Evolutionary conservation across 1,140 invertebrate genomes (phyloP), one percentile per base, ranked within the genome.

Genomic region (Ostrea denselamellosa): DNA sequence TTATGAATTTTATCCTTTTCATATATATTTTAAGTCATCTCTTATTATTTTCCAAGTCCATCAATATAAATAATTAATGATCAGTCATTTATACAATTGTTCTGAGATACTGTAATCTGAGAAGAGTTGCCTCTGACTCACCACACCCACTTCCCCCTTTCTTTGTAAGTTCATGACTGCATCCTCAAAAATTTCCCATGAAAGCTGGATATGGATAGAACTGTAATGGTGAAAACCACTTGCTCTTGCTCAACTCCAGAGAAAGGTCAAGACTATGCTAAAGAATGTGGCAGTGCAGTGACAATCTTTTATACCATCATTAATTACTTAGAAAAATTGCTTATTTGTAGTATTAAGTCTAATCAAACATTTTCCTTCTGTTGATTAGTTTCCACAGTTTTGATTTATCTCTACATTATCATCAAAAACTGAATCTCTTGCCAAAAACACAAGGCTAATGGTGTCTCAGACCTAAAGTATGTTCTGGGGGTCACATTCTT

Each of bases 301-400:
- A 77, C 28, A 77, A 14, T 22, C 28, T 77, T 25, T 28, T 22
- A 25, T 28, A 17, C 14, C 2, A 28, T 77, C 25, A 77, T 28
- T 77, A 77, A 77, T 77, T 77, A 77, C 68, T 14, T 28, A 22
- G 12, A 77, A 77, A 77, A 77, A 34, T 28, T 77, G 28, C 68
- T 77, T 9, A 25, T 77, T 77, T 34, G 25, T 34, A 28, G 22
- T 25, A 44, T 77, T 14, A 22, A 34, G 68, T 28, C 34, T 77
- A 14, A 77, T 77, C 68, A 77, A 28, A 25, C 25, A 25, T 22
- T 77, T 77, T 34, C 68, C 56, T 19, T 19, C 56, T 19, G 56
- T n/a, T 19, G n/a, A n/a, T 28, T 71, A 71, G 34, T 25, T 77
- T 17, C 68, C 25, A 34, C 12, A 34, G 14, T 77, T 77, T 77